Evolutionary conservation across 2,888 invertebrate species (phyloP).

Genomic region (Pyrrhia umbra): DNA sequence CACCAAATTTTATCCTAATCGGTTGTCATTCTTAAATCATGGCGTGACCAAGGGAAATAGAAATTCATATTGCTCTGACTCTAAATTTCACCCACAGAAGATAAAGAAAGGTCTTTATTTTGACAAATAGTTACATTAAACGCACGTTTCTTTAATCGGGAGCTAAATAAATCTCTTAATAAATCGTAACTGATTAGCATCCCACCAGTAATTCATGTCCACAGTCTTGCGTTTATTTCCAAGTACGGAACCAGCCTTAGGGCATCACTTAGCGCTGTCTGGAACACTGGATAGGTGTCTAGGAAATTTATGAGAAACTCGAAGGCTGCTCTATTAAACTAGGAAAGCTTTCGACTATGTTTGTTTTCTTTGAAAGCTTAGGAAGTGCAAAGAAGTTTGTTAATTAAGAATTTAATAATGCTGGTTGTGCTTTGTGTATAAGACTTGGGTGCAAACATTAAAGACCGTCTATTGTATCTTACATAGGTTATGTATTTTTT

Average conservation of each 20-base stretch:
- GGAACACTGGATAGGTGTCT: constrained; percentile 43
- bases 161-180: constrained; percentile 40
- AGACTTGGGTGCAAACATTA: constrained; percentile 1
- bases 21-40: too few relatives aligned
- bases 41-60: too few relatives aligned
- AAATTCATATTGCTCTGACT: too few relatives aligned
- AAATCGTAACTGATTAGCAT: constrained; percentile 49
- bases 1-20: too few relatives aligned
- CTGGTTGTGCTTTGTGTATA: neutral
- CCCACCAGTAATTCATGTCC: constrained; percentile 43
- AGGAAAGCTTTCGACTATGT: constrained; percentile 39
- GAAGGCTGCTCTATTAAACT: constrained; percentile 44
- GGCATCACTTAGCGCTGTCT: constrained; percentile 52
- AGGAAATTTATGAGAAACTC: constrained; percentile 51
- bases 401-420: constrained; percentile 45
- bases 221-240: constrained; percentile 38
- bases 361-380: constrained; percentile 47
- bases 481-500: neutral
- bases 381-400: constrained; percentile 36
- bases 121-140: constrained; percentile 6
- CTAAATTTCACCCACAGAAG: too few relatives aligned
- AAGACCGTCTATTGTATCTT: neutral
- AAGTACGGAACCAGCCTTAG: constrained; percentile 39
- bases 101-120: constrained; percentile 5
- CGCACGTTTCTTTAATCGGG: constrained; percentile 31